Conservation (phyloP, 1,140 invertebrate genomes). For the Popillia japonica region DNA sequence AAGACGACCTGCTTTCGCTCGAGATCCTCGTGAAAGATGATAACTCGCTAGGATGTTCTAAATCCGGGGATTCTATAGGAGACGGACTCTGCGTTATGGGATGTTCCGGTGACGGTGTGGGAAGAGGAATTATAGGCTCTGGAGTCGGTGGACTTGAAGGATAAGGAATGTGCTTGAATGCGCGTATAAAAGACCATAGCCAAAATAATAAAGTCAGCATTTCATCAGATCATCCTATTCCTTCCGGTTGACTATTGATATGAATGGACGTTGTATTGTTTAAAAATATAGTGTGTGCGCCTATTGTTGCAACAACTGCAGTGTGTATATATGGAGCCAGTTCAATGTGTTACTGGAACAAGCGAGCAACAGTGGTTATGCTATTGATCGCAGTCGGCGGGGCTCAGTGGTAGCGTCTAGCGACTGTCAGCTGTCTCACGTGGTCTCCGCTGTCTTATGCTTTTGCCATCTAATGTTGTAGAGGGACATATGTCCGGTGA, state of each 20-base stretch:
- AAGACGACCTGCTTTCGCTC: conserved; percentile 56
- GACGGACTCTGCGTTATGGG: conserved; percentile 20
- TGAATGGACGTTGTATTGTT: background rate
- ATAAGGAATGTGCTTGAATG: conserved; percentile 8
- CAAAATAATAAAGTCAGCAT: conserved; percentile 62
- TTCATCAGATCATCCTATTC: conserved; percentile 40
- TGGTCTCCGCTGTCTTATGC: background rate
- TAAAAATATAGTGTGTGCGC: conserved; percentile 16
- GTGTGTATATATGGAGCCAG: conserved; percentile 35
- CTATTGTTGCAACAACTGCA: conserved; percentile 24
- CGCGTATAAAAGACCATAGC: conserved; percentile 61
- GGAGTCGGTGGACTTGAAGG: background rate
- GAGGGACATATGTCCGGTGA: background rate
- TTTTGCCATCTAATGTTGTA: background rate
- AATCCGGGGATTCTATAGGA: conserved; percentile 47
- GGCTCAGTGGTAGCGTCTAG: conserved; percentile 12
- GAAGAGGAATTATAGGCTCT: conserved; percentile 33
- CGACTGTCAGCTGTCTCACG: conserved; percentile 32
- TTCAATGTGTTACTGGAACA: conserved; percentile 43
- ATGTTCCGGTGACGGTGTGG: conserved; percentile 44
- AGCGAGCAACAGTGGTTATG: conserved; percentile 42
- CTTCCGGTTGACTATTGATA: conserved; percentile 18
- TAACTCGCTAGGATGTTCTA: conserved; percentile 55
- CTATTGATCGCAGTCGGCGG: conserved; percentile 43
- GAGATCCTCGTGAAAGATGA: conserved; percentile 55